These are phyloP conservation scores for Tolypeutes matacus DNA, from an alignment of 2,797 vertebrate species.

Conservation along the genomic window DNA sequence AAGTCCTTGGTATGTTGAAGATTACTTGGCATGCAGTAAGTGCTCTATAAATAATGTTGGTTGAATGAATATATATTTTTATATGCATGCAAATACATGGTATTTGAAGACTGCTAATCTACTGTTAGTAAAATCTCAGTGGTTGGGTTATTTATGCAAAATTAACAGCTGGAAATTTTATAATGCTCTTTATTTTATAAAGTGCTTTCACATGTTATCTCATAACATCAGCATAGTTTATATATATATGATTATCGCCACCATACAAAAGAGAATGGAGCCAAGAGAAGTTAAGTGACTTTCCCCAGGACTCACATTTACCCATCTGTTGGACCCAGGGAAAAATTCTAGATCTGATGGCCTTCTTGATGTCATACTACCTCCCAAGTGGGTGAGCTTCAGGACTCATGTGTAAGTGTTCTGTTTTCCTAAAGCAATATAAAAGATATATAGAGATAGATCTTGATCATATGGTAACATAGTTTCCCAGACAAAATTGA, in stretches of 20 bases:
- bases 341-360: background rate
- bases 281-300: background rate
- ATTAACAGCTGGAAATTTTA: background rate
- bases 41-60: background rate
- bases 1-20: background rate
- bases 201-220: background rate
- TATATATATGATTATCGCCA: background rate
- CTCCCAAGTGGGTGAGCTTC: background rate
- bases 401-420: background rate
- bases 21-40: background rate
- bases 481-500: slow-evolving; percentile 38
- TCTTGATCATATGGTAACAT: background rate
- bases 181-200: background rate
- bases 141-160: background rate
- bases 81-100: background rate
- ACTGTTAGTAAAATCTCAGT: background rate
- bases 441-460: background rate
- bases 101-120: background rate
- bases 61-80: background rate
- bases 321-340: background rate
- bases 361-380: background rate
- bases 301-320: background rate
- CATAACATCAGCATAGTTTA: background rate
- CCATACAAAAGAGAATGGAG: background rate
- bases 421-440: background rate